A percentile compares a stretch with the other conserved stretches of the same genome.
phyloP scores from a whole-genome alignment of 2,113 vertebrate species.

The Collichthys lucidus region DNA sequence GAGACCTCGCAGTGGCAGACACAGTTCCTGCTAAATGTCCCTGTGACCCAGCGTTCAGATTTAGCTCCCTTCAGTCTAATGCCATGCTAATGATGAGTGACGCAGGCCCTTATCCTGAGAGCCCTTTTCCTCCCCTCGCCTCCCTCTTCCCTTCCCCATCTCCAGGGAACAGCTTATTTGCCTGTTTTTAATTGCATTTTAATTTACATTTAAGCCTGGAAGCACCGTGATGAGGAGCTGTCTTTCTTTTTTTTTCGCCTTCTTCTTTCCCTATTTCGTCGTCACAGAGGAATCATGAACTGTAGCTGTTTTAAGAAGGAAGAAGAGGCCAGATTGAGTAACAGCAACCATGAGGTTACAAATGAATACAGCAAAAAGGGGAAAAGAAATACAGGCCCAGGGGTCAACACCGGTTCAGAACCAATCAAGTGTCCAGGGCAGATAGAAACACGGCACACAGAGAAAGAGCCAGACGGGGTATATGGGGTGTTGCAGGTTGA shows the following conservation, averaged over 20 bases:
- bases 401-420: constrained; percentile 70
- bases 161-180: constrained; percentile 83
- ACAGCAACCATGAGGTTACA: constrained; percentile 17
- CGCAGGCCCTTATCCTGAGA: constrained; percentile 80
- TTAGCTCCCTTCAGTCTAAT: constrained; percentile 73
- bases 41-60: constrained; percentile 72
- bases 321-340: constrained; percentile 34
- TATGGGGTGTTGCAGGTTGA: constrained; percentile 44
- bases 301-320: constrained; percentile 44
- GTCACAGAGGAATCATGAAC: constrained; percentile 32
- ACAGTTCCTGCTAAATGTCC: constrained; percentile 54
- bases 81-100: constrained; percentile 83
- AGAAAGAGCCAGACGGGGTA: constrained; percentile 23
- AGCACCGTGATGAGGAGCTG: constrained; percentile 61
- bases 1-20: constrained; percentile 45
- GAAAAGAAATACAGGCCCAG: constrained; percentile 23
- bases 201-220: constrained; percentile 82
- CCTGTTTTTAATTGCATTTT: constrained; percentile 85
- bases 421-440: constrained; percentile 74
- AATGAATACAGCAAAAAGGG: constrained; percentile 44
- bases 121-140: constrained; percentile 51
- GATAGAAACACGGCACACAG: constrained; percentile 46
- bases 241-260: constrained; percentile 8
- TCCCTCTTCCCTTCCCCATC: constrained; percentile 56
- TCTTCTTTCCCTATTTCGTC: background rate